These are phyloP conservation scores for Heptranchias perlo DNA, from an alignment of 2,113 vertebrate species.

Conservation along the genomic window DNA sequence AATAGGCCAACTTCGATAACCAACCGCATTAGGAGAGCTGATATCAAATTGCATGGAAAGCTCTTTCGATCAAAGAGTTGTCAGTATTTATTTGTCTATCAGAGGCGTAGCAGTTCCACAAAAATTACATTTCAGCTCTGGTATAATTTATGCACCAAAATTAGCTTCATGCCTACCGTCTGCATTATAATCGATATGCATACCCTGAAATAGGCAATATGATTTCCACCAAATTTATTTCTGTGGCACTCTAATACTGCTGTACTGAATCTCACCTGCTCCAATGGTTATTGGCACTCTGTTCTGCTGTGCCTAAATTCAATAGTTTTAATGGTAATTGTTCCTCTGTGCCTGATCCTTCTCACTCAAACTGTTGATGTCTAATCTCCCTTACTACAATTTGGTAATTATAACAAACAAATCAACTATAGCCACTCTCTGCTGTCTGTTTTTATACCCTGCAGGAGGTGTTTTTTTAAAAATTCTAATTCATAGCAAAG, in stretches of 20 bases:
- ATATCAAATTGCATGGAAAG: not conserved
- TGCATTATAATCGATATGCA: not conserved
- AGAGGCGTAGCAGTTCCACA: not conserved
- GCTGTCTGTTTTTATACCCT: not conserved
- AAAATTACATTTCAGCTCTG: not conserved
- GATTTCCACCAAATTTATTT: not conserved
- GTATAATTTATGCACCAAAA: not conserved
- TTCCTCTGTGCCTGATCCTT: not conserved
- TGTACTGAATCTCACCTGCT: not conserved
- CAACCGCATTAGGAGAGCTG: no score
- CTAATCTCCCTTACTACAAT: not conserved
- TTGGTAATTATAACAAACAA: not conserved
- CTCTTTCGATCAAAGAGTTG: not conserved
- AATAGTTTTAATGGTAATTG: not conserved
- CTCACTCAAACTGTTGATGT: not conserved
- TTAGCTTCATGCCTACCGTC: not conserved
- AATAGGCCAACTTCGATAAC: not conserved
- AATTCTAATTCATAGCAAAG: not conserved
- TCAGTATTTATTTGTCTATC: not conserved
- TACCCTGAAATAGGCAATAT: not conserved
- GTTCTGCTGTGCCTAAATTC: not conserved
- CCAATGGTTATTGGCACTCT: not conserved
- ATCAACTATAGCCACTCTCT: not conserved
- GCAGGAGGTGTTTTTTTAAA: not conserved
- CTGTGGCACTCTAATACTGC: not conserved